Conservation (phyloP, 1,140 invertebrate species). For the Scaptomyza hsui region DNA sequence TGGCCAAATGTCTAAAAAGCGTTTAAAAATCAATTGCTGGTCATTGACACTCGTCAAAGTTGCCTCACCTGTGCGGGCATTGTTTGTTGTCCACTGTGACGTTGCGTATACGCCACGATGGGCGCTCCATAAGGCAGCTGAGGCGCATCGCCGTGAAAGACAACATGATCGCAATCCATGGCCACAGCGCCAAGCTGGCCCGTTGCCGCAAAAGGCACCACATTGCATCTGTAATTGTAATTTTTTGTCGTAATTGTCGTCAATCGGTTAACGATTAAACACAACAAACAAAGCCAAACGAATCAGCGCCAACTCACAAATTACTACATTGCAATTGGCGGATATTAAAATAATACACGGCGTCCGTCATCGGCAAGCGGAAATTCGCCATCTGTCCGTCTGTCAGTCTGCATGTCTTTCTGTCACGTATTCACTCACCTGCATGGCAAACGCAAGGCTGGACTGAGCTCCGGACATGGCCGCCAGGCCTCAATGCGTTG, state of each 20-base stretch:
- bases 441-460: slow-evolving; percentile 81
- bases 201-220: slow-evolving; percentile 81
- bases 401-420: slow-evolving; percentile 2
- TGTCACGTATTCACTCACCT: slow-evolving; percentile 65
- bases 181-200: slow-evolving; percentile 82
- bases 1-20: slow-evolving; percentile 85
- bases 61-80: slow-evolving; percentile 88
- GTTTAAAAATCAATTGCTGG: slow-evolving; percentile 3
- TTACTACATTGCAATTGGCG: slow-evolving; percentile 61
- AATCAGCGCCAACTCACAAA: slow-evolving; percentile 44
- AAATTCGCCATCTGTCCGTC: slow-evolving; percentile 6
- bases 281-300: slow-evolving; percentile 45
- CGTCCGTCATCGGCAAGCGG: slow-evolving; percentile 24
- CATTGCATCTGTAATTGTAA: slow-evolving; percentile 81
- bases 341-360: slow-evolving; percentile 68
- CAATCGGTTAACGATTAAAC: slow-evolving; percentile 42
- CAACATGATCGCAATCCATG: slow-evolving; percentile 92
- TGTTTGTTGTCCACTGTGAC: slow-evolving; percentile 90
- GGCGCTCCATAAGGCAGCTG: slow-evolving; percentile 89
- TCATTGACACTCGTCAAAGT: background rate
- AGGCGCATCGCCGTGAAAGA: slow-evolving; percentile 91
- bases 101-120: slow-evolving; percentile 90
- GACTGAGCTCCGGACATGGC: slow-evolving; percentile 83
- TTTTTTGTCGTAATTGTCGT: background rate
- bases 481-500: slow-evolving; percentile 72